Evolutionary conservation across 2,797 vertebrate genomes (phyloP).

Genomic region (Podarcis siculus): DNA sequence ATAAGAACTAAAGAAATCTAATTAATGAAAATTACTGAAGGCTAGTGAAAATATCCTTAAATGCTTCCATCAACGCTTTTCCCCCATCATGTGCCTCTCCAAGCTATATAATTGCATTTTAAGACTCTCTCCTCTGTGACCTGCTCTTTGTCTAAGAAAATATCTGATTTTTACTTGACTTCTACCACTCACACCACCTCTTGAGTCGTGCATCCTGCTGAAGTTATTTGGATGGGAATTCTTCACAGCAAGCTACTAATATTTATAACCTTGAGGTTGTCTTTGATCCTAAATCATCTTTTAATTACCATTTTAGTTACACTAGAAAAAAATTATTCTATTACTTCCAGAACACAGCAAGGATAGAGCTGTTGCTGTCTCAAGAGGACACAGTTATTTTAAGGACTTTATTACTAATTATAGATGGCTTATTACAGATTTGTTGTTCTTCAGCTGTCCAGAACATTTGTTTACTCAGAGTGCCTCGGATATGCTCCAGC

Average conservation of each 20-base stretch:
- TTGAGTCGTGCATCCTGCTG: conserved; percentile 24
- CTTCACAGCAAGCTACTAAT: conserved; percentile 63
- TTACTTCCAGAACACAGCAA: conserved; percentile 68
- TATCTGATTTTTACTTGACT: conserved; percentile 31
- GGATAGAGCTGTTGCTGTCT: conserved; percentile 60
- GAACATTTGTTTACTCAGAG: conserved; percentile 60
- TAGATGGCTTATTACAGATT: conserved; percentile 70
- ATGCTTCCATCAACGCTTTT: background rate
- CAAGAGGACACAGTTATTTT: conserved; percentile 73
- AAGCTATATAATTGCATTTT: conserved; percentile 19
- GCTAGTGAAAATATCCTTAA: conserved; percentile 19
- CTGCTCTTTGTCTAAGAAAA: conserved; percentile 24
- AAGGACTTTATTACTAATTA: conserved; percentile 74
- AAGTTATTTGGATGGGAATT: conserved; percentile 36
- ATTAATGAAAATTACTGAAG: conserved; percentile 34
- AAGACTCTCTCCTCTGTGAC: background rate
- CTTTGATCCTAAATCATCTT: conserved; percentile 77
- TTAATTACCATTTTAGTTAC: conserved; percentile 75
- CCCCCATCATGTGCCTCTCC: background rate
- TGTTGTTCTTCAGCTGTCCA: conserved; percentile 65
- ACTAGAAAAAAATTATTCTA: conserved; percentile 47
- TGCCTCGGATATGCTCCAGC: conserved; percentile 16
- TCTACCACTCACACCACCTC: background rate
- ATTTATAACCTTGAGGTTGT: conserved; percentile 74
- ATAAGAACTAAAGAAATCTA: conserved; percentile 18